Evolutionary conservation across 35 echinoderm and acorn worm species (phyloP), one percentile per base, ranked within the genome.

Genomic region (Anneissia japonica): DNA sequence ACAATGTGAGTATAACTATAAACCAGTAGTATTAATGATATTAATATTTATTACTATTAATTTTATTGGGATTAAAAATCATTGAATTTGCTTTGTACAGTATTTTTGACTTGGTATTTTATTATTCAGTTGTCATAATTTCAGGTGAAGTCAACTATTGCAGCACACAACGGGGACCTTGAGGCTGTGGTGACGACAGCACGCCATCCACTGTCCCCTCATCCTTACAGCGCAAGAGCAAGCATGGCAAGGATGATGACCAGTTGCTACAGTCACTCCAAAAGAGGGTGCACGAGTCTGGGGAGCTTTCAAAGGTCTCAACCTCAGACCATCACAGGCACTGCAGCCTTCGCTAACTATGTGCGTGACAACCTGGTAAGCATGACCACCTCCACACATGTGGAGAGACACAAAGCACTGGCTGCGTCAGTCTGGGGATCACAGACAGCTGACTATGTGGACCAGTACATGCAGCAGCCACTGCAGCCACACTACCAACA

Each of bases 341-440:
- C 72, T 36, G 72, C 34, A 43, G 74, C 84, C 72, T 77, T 87
- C 35, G 85, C 85, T 36, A 87, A 87, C 75, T 87, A 11, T 40
- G 85, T 87, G 85, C 85, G 37, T 76, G 85, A 87, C 85, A 87
- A 40, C 37, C 35, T 87, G 74, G 35, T 87, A 34, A 79, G 85
- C 37, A 87, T 87, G 85, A 86, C 84, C 74, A 86, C 74, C 72
- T 77, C 84, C 84, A 26, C 33, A 77, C 38, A 86, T 86, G 84
- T 79, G 84, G 74, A n/a, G n/a, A 79, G 84, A 86, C 84, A 86
- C 84, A 37, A 79, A 74, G 39, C 72, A 78, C 75, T n/a, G 4
- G 33, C 74, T 77, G 37, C 36, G 74, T 79, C 74, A 87, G 85
- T 79, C 36, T 79, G 30, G 74, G 73, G 41, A 79, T 79, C 74